phyloP scores from a whole-genome alignment of 1,140 invertebrate species.

The Aphidius gifuensis region DNA sequence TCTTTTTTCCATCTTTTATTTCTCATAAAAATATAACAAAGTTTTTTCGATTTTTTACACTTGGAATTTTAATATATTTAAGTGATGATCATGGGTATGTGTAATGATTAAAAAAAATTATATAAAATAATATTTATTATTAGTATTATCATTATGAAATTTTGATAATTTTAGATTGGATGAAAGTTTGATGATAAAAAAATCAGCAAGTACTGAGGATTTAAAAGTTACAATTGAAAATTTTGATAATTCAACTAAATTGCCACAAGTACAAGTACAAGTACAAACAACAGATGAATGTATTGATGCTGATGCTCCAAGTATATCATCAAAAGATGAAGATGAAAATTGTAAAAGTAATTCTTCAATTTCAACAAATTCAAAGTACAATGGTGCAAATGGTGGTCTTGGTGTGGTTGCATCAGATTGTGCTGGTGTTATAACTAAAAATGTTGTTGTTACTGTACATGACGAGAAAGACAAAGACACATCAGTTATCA shows the following conservation, averaged over 20 bases:
- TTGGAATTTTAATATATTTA: conserved; percentile 39
- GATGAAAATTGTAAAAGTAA: conserved; percentile 43
- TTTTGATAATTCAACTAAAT: neutral
- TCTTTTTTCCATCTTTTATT: neutral
- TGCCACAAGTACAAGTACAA: neutral
- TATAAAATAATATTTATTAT: too few species aligned
- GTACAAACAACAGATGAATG: conserved; percentile 3
- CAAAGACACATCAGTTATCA: neutral
- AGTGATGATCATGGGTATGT: conserved; percentile 59
- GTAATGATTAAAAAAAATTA: neutral
- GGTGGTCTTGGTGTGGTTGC: too few species aligned
- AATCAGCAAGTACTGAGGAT: conserved; percentile 22
- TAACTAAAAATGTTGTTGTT: conserved; percentile 34
- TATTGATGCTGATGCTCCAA: neutral
- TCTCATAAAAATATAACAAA: too few species aligned
- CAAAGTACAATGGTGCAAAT: conserved; percentile 16
- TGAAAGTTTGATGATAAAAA: conserved; percentile 51
- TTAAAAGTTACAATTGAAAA: conserved; percentile 10
- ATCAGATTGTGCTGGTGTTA: neutral
- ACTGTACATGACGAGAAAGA: conserved; percentile 45
- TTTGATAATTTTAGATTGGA: conserved; percentile 55
- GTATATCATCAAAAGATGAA: conserved; percentile 12
- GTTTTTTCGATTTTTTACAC: neutral
- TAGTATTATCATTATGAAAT: too few species aligned
- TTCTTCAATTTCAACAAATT: conserved; percentile 29